phyloP scores from a whole-genome alignment of 2,888 invertebrate genomes.

The Fissipunctia ypsillon region DNA sequence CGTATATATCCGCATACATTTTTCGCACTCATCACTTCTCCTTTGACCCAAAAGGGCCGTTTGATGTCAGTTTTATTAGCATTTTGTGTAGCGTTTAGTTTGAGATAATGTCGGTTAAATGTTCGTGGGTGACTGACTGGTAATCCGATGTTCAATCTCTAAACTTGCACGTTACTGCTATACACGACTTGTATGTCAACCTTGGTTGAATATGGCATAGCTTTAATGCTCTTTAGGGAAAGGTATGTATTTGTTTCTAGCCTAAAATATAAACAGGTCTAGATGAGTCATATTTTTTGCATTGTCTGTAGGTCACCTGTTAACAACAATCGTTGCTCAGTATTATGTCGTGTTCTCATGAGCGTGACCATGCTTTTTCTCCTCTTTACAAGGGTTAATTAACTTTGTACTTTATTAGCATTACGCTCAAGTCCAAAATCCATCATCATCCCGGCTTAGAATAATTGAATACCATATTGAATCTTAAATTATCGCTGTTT shows the following conservation, averaged over 20 bases:
- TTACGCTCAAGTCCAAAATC: conserved; percentile 50
- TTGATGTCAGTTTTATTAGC: background rate
- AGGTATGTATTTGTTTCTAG: background rate
- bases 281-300: conserved; percentile 26
- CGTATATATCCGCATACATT: conserved; percentile 51
- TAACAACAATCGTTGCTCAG: conserved; percentile 62
- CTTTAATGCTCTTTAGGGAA: background rate
- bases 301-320: conserved; percentile 35
- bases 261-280: conserved; percentile 4
- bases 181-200: conserved; percentile 13
- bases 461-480: conserved; percentile 29
- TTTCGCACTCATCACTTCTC: conserved; percentile 53
- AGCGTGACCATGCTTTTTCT: conserved; percentile 80
- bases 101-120: conserved; percentile 27
- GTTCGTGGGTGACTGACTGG: conserved; percentile 45
- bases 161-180: conserved; percentile 36
- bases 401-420: conserved; percentile 50
- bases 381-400: conserved; percentile 36
- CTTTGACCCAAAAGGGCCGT: conserved; percentile 27
- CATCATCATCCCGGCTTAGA: conserved; percentile 12
- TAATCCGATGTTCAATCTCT: conserved; percentile 56
- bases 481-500: conserved; percentile 26
- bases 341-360: conserved; percentile 72
- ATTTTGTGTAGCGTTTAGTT: conserved; percentile 19
- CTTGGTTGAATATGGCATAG: conserved; percentile 28